Base-by-base conservation (phyloP, 2,797 vertebrate genomes). In the Merluccius polli region DNA sequence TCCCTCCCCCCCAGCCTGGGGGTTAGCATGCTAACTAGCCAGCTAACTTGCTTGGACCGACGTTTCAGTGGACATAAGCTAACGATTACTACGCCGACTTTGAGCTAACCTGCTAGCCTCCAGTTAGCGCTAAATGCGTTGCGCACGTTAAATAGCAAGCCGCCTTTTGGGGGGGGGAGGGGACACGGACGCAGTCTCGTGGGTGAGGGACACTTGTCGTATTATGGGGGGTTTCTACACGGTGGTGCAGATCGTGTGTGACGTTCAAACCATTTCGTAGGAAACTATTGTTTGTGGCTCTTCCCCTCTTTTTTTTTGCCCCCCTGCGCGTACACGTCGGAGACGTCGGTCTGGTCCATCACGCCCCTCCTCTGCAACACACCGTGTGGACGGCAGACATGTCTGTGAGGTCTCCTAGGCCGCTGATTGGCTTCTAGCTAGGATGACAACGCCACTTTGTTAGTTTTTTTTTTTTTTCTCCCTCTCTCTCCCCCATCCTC, bases 301-400 rank as follows among this genome's bases (percentile, higher is more conserved):
- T 29, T 59, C 59, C 11, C 33, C 8, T 35, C 33, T 8, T 92
- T 81, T 79, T 84, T 72, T 87, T 87, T 81, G 87, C 85, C 85
- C 84, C 85, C 85, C 84, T 92, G 90, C 89, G 89, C 91, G 91
- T 90, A 91, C 91, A 90, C 87, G 87, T n/a, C n/a, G 86, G 78
- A 87, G 79, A 79, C 85, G 87, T 87, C 87, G 89, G 88, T 90
- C 87, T 90, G 86, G 87, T 86, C 74, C 75, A 32, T 80, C 44
- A 48, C 21, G 44, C 44, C 44, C 93, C 92, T 82, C 93, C 90
- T 83, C 74, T 73, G 74, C 3, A 27, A 63, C 35, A 35, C 83
- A n/a, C 4, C 72, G 90, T 88, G 90, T 93, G 91, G 92, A 70
- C 72, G 44, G 0, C 70, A 4, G 29, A 52, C 44, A 3, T 88